These are phyloP conservation scores for Ostrea denselamellosa DNA, from an alignment of 1,140 invertebrate species.

Conservation along the genomic window DNA sequence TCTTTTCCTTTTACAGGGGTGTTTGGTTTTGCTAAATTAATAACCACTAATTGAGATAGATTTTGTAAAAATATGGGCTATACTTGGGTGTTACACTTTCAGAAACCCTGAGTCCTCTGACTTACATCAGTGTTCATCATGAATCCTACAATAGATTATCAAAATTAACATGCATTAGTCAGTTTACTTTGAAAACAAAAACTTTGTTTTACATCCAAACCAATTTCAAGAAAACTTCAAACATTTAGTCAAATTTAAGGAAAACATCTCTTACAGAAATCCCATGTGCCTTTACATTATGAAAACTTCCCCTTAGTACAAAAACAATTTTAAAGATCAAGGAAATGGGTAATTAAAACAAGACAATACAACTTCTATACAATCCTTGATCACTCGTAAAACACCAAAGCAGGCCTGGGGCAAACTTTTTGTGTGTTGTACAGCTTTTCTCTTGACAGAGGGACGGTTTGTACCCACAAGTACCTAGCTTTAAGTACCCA, in stretches of 20 bases:
- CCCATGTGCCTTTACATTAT: not conserved
- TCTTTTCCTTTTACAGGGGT: not conserved
- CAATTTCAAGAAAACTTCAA: not conserved
- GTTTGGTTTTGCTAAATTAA: not conserved
- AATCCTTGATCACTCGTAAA: not conserved
- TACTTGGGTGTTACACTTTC: not conserved
- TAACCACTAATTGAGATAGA: not conserved
- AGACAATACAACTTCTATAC: conserved; percentile 1
- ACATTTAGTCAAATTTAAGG: not conserved
- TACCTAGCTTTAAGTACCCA: not conserved
- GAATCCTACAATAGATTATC: not conserved
- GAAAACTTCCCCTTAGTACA: not conserved
- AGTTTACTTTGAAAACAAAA: not conserved
- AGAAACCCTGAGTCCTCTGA: not conserved
- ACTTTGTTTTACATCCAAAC: not conserved
- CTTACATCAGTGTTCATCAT: not conserved
- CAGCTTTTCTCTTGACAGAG: conserved; percentile 1
- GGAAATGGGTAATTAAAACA: conserved; percentile 36
- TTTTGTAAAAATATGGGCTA: not conserved
- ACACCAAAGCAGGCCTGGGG: conserved; percentile 9
- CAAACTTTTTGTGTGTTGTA: not conserved
- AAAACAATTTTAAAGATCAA: conserved; percentile 9
- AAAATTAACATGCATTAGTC: not conserved
- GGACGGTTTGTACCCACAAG: conserved; percentile 8
- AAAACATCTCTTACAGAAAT: conserved; percentile 11